Percentiles rank a stretch among this genome's conserved stretches.
Evolutionary conservation across 2,113 vertebrate species (phyloP).

Genomic region (Hemichromis elongatus): DNA sequence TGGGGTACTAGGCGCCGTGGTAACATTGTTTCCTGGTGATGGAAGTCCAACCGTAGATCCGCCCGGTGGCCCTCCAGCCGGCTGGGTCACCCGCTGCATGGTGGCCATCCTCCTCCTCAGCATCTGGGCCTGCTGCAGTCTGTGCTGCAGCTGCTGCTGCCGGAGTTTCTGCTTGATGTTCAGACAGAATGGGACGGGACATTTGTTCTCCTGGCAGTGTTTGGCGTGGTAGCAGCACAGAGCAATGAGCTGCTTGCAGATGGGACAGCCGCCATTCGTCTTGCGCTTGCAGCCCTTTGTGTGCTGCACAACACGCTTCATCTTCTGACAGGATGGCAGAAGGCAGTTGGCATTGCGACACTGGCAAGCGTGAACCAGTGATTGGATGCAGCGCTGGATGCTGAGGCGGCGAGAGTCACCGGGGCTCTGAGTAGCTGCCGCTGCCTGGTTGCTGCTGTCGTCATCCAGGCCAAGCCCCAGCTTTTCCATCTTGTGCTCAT

Average conservation of each 20-base stretch:
- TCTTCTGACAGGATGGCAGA: slow-evolving; percentile 95
- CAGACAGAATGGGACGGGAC: slow-evolving; percentile 96
- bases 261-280: slow-evolving; percentile 94
- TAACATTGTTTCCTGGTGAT: slow-evolving; percentile 76
- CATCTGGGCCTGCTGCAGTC: slow-evolving; percentile 97
- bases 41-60: slow-evolving; percentile 77
- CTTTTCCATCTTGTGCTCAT: slow-evolving; percentile 99
- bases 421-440: slow-evolving; percentile 88
- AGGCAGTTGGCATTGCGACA: slow-evolving; percentile 98
- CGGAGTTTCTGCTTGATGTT: slow-evolving; percentile 98
- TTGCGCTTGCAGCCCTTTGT: slow-evolving; percentile 96
- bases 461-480: slow-evolving; percentile 93
- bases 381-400: slow-evolving; percentile 98
- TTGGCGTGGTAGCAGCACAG: slow-evolving; percentile 98
- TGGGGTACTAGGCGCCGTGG: slow-evolving; percentile 82
- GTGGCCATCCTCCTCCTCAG: slow-evolving; percentile 92
- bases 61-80: slow-evolving; percentile 65
- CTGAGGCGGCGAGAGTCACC: slow-evolving; percentile 93
- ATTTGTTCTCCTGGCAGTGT: slow-evolving; percentile 99
- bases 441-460: slow-evolving; percentile 88
- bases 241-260: slow-evolving; percentile 98
- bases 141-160: slow-evolving; percentile 94
- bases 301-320: slow-evolving; percentile 97
- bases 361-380: slow-evolving; percentile 94
- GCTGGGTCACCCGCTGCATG: slow-evolving; percentile 89